These are phyloP conservation scores for Pterocles orientalis DNA, from an alignment of 2,113 vertebrate species.

Conservation along the genomic window DNA sequence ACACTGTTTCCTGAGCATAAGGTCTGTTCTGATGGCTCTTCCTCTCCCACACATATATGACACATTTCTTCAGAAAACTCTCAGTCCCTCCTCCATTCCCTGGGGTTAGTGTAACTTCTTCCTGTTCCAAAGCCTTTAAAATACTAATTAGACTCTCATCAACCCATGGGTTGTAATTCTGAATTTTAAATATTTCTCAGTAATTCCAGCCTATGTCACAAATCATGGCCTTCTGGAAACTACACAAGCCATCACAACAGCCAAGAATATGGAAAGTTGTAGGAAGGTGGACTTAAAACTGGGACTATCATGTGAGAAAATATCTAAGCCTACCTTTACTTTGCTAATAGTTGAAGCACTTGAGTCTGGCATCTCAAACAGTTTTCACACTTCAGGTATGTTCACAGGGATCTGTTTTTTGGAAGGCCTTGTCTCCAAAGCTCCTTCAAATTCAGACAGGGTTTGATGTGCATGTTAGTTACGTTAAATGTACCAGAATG, in stretches of 20 bases:
- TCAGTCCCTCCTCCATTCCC: background rate
- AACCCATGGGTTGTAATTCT: background rate
- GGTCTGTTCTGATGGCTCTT: background rate
- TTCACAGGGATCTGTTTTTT: background rate
- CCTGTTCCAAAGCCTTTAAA: background rate
- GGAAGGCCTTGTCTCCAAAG: background rate
- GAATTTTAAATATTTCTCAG: background rate
- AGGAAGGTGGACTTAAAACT: background rate
- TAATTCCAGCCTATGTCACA: background rate
- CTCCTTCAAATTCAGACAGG: background rate
- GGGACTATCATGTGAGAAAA: background rate
- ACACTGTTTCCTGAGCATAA: background rate
- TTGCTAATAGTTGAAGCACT: background rate
- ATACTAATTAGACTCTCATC: background rate
- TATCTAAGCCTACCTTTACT: background rate
- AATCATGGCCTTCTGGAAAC: background rate
- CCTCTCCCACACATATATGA: background rate
- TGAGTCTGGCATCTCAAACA: background rate
- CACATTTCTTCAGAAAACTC: background rate
- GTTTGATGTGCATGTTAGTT: background rate
- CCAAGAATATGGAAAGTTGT: background rate
- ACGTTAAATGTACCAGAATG: background rate
- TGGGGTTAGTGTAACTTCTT: background rate
- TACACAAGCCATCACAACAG: background rate
- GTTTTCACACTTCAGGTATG: background rate